These are phyloP conservation scores for Sussaba pulchella DNA, from an alignment of 2,888 invertebrate genomes.

Conservation along the genomic window DNA sequence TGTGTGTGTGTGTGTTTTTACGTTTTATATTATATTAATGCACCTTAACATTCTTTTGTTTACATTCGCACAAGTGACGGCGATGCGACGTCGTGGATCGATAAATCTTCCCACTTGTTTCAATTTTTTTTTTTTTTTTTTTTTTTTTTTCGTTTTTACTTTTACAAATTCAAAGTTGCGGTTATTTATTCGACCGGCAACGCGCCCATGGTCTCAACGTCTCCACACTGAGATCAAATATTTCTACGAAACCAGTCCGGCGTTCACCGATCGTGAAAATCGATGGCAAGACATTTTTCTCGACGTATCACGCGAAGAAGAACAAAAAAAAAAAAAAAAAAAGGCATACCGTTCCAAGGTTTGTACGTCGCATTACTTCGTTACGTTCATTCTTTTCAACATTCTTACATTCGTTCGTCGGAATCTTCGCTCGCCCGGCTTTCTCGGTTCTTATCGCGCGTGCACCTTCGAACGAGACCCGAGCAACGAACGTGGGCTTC, in stretches of 20 bases:
- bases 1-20: conserved; percentile 52
- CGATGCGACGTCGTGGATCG: conserved; percentile 54
- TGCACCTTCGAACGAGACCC: conserved; percentile 63
- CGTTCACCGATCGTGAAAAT: conserved; percentile 33
- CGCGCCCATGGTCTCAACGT: conserved; percentile 9
- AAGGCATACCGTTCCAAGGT: background rate
- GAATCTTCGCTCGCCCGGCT: conserved; percentile 37
- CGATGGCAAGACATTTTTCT: conserved; percentile 2
- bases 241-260: conserved; percentile 13
- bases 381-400: conserved; percentile 38
- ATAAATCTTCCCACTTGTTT: conserved; percentile 28
- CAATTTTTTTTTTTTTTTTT: conserved; percentile 23
- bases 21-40: conserved; percentile 56
- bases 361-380: conserved; percentile 48
- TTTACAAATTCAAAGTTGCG: background rate
- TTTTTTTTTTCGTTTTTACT: conserved; percentile 10
- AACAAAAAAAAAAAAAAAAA: conserved; percentile 5
- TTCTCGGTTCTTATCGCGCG: conserved; percentile 63
- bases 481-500: conserved; percentile 47
- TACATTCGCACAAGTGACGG: conserved; percentile 66
- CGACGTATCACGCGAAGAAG: background rate
- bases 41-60: conserved; percentile 57
- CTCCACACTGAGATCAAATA: conserved; percentile 29
- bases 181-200: conserved; percentile 25
- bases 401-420: conserved; percentile 44